Conservation (phyloP, 2,113 vertebrate genomes). For the Pardalotus punctatus region DNA sequence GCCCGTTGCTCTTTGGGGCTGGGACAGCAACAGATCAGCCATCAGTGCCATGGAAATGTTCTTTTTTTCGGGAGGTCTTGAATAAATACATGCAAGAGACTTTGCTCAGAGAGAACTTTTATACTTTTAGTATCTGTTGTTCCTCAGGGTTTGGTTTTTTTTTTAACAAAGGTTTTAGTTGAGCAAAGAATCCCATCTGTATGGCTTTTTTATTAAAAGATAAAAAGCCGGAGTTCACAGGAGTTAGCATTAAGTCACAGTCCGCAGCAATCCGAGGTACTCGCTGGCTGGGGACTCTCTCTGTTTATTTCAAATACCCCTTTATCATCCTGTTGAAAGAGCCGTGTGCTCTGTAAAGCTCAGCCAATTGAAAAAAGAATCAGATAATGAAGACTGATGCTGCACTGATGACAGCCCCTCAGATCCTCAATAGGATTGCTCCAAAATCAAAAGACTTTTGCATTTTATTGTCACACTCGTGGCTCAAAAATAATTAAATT, state of each 20-base stretch:
- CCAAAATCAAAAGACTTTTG: constrained; percentile 69
- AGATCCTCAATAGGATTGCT: constrained; percentile 64
- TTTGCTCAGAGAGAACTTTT: not conserved
- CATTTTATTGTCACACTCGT: constrained; percentile 54
- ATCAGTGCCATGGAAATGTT: not conserved
- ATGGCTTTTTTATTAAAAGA: constrained; percentile 64
- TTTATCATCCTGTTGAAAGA: constrained; percentile 72
- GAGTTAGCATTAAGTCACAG: constrained; percentile 69
- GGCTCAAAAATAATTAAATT: constrained; percentile 58
- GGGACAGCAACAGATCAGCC: not conserved
- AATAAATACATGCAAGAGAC: not conserved
- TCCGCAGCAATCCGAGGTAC: constrained; percentile 54
- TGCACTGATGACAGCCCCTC: constrained; percentile 55
- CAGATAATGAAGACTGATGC: constrained; percentile 69
- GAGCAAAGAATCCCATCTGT: constrained; percentile 57
- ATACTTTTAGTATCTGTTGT: not conserved
- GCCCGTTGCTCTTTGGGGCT: not conserved
- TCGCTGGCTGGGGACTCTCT: constrained; percentile 61
- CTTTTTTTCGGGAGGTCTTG: not conserved
- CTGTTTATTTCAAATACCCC: constrained; percentile 70
- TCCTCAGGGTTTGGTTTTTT: not conserved
- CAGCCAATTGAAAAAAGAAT: constrained; percentile 63
- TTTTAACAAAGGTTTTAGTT: constrained; percentile 51
- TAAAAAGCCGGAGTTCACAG: constrained; percentile 69
- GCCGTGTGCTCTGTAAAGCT: constrained; percentile 62